Evolutionary conservation across 2,888 invertebrate genomes (phyloP).

Genomic region (Smittia sp.): DNA sequence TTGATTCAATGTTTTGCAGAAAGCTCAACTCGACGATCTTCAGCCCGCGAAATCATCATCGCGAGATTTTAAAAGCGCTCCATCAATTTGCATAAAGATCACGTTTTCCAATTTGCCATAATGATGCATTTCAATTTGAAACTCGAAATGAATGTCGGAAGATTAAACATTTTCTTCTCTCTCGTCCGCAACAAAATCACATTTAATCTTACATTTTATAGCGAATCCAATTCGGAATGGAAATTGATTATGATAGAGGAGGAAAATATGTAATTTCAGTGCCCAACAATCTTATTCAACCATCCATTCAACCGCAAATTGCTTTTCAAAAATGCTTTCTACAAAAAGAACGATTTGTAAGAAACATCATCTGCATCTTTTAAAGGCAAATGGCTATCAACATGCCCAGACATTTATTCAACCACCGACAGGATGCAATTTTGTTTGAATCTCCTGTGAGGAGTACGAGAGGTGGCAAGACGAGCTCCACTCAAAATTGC

Average conservation of each 20-base stretch:
- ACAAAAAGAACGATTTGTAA: constrained; percentile 17
- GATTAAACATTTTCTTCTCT: constrained; percentile 17
- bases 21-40: no score
- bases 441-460: background rate
- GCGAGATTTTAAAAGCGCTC: no score
- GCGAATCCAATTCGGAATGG: constrained; percentile 11
- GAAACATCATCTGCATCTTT: constrained; percentile 23
- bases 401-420: background rate
- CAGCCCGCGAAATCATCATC: no score
- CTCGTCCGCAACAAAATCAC: constrained; percentile 32
- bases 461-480: no score
- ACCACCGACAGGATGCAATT: constrained; percentile 17
- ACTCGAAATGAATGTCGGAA: constrained; percentile 2
- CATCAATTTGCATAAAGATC: constrained; percentile 35
- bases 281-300: constrained; percentile 14
- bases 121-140: constrained; percentile 37
- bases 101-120: constrained; percentile 36
- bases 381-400: constrained; percentile 8
- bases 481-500: background rate
- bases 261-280: constrained; percentile 25
- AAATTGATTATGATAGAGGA: constrained; percentile 14
- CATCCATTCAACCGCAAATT: constrained; percentile 40
- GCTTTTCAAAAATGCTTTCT: background rate
- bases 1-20: no score
- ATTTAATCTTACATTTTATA: constrained; percentile 35